Evolutionary conservation across 2,888 invertebrate species (phyloP).

Genomic region (Mechanitis mazaeus): DNA sequence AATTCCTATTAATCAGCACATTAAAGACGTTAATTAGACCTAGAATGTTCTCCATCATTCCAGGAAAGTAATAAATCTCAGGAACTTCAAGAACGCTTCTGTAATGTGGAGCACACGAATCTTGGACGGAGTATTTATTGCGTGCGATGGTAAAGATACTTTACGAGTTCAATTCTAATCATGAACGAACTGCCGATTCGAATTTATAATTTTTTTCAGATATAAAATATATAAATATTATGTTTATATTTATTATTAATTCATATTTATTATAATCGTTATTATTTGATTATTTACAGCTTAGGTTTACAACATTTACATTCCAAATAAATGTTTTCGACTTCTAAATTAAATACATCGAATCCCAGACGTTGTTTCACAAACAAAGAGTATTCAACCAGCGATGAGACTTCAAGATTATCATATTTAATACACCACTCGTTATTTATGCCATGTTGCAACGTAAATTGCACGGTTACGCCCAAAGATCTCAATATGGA

Average conservation of each 20-base stretch:
- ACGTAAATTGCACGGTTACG: slow-evolving; percentile 56
- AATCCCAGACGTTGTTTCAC: slow-evolving; percentile 27
- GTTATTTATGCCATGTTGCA: slow-evolving; percentile 48
- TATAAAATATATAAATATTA: neutral
- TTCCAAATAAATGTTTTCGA: slow-evolving; percentile 11
- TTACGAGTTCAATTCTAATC: slow-evolving; percentile 9
- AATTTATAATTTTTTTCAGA: neutral
- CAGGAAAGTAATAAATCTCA: slow-evolving; percentile 18
- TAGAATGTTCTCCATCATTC: slow-evolving; percentile 16
- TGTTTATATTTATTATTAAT: neutral
- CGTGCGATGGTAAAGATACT: slow-evolving; percentile 7
- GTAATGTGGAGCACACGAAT: slow-evolving; percentile 15
- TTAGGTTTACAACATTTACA: slow-evolving; percentile 4
- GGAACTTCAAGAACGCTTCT: slow-evolving; percentile 17
- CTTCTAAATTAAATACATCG: slow-evolving; percentile 18
- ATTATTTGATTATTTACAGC: no score
- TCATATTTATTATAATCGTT: neutral
- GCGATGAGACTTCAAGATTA: slow-evolving; percentile 48
- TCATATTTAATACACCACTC: slow-evolving; percentile 52
- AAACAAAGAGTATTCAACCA: slow-evolving; percentile 54
- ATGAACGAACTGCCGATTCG: neutral
- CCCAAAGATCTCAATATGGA: slow-evolving; percentile 61
- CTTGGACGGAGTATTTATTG: slow-evolving; percentile 14
- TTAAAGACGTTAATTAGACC: slow-evolving; percentile 17
- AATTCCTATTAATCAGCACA: slow-evolving; percentile 11